Base-by-base conservation (phyloP, 53 echinoderm and acorn worm genomes). In the Mesocentrotus franciscanus region DNA sequence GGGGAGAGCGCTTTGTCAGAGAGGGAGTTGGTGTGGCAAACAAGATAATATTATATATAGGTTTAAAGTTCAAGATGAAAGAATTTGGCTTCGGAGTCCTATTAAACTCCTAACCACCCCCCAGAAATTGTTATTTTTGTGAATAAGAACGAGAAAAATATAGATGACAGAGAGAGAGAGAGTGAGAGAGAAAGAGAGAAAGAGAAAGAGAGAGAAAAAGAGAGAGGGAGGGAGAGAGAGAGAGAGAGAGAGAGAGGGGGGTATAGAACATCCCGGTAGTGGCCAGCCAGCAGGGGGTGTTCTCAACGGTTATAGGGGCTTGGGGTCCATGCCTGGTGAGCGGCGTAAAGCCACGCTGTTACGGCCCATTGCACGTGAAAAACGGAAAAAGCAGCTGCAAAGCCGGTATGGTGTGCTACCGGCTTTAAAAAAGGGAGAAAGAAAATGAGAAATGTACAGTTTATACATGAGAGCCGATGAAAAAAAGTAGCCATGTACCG, bases 301-400 rank as follows among this genome's bases (percentile, higher is more conserved):
- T 76, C 76, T 76, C 76, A 32, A 32, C 13, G 30, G 26, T 68
- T 68, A 0, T 22, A 24, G 68, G 33, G 76, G 30, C 30, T 30
- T 30, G 76, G 76, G 33, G 71, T 14, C 30, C 75, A 75, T 75
- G 75, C 29, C 6, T 11, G 12, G 76, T 76, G 76, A 76, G 76
- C 33, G 14, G 30, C 76, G 76, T 76, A 76, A 68, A 32, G 61
- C 58, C 61, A 90, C 90, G 90, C 90, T 59, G 90, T 90, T 90
- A 57, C 90, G 90, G 59, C 90, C 90, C 90, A 61, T 30, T 90
- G 90, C 90, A 32, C 62, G 90, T 60, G 90, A n/a, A 58, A 90
- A 90, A 90, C 32, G 60, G 90, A 61, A 90, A 90, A 60, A 61
- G 61, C 90, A 90, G 90, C 90, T 90, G 90, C 90, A 90, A 90